Base-by-base conservation (phyloP, 2,888 invertebrate species). In the Polydrusus pterygomalis region DNA sequence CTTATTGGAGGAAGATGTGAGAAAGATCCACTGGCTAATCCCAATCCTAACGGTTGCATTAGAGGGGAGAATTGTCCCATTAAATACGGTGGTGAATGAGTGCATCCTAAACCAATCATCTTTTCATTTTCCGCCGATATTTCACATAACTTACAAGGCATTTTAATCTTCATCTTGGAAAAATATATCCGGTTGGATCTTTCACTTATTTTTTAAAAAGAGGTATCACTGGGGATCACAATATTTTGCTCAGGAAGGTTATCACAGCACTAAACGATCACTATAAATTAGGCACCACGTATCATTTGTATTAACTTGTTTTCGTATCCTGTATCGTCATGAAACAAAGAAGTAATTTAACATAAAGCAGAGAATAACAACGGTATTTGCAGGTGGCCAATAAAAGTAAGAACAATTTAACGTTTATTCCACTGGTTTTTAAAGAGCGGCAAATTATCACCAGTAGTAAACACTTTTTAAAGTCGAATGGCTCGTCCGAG, bases 1-100 rank as follows among this genome's bases (percentile, higher is more conserved):
- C 90, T 90, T 83, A 91, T 89, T 85, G 91, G 91, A 73, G 89
- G 89, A 82, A 89, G 85, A 51, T 80, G 80, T 84, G 89, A 87
- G 79, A 90, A 87, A 72, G 90, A 88, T 82, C 87, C 87, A 86
- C 83, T 88, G 85, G 83, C 89, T 85, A 87, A 87, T 83, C 86
- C 80, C 73, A 85, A 79, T 34, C 86, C 80, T 47, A 85, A 74
- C 25, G 84, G 82, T 71, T 84, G 84, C 38, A 86, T 79, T 67
- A 56, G 75, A 75, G 58, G 80, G 80, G 75, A 84, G 72, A 76
- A 84, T 82, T 60, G 80, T 79, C 58, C 84, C 82, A 67, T 84
- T 63, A 75, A 83, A 82, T 64, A 84, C 78, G 64, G 83, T 80
- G 51, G 83, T 54, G 84, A 82, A 79, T 87, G 87, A 11, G 86